Conservation (phyloP, 35 echinoderm and acorn worm genomes). For the Amphiura filiformis region DNA sequence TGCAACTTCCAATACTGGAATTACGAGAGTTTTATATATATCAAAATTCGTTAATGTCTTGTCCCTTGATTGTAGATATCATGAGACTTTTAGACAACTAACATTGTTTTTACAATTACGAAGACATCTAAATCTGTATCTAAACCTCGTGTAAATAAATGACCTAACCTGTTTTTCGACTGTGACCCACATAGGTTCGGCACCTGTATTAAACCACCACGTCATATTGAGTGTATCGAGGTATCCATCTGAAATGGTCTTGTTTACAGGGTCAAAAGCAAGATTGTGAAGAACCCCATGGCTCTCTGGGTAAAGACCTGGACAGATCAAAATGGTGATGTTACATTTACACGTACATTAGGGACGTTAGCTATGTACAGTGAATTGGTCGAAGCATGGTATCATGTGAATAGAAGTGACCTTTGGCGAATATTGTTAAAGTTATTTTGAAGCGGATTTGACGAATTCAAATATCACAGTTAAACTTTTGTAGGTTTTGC, state of each 20-base stretch:
- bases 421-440: not conserved
- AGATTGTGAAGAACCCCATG: conserved; percentile 86
- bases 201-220: conserved; percentile 83
- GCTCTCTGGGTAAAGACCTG: conserved; percentile 81
- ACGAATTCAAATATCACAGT: no score
- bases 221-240: conserved; percentile 53
- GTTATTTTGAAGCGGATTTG: no score
- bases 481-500: no score
- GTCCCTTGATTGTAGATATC: no score
- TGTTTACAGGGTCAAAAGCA: conserved; percentile 56
- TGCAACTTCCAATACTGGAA: no score
- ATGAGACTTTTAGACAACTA: no score
- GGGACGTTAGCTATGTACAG: not conserved
- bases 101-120: no score
- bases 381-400: not conserved
- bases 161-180: conserved; percentile 46
- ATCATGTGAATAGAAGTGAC: not conserved
- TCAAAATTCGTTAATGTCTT: no score
- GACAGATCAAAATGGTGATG: not conserved
- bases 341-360: not conserved
- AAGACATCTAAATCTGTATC: no score
- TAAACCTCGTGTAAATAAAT: no score
- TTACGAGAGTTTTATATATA: no score
- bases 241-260: conserved; percentile 45
- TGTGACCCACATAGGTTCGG: conserved; percentile 83